A percentile compares a stretch with the other conserved stretches of the same genome.
Evolutionary conservation across 2,797 vertebrate species (phyloP).

Genomic region (Danio jaintianensis): DNA sequence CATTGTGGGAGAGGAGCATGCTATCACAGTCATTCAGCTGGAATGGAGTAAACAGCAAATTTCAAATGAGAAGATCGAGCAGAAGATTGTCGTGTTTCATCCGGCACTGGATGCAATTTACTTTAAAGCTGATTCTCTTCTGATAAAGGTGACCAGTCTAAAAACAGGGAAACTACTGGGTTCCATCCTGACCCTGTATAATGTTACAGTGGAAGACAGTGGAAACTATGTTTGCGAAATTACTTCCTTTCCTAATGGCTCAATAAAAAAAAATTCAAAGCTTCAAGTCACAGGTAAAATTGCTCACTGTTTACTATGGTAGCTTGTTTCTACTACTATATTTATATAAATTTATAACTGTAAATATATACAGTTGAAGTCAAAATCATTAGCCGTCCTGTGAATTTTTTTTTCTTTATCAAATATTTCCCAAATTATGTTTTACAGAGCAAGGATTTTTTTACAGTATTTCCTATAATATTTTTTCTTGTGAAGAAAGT

Average conservation of each 20-base stretch:
- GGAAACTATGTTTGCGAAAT: slow-evolving; percentile 69
- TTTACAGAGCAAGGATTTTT: too few relatives aligned
- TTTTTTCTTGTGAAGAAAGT: too few relatives aligned
- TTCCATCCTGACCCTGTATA: slow-evolving; percentile 59
- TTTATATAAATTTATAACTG: too few relatives aligned
- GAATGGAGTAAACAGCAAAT: slow-evolving; percentile 67
- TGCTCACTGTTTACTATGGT: slow-evolving; percentile 13
- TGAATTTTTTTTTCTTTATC: too few relatives aligned
- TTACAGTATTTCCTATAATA: too few relatives aligned
- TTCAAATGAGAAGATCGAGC: neutral
- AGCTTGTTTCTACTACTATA: too few relatives aligned
- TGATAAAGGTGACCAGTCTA: neutral
- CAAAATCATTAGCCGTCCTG: too few relatives aligned
- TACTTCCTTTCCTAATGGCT: slow-evolving; percentile 61
- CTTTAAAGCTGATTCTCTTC: slow-evolving; percentile 15
- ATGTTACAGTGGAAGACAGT: slow-evolving; percentile 55
- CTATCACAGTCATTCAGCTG: slow-evolving; percentile 7
- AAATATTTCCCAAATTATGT: too few relatives aligned
- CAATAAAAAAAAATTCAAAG: slow-evolving; percentile 20
- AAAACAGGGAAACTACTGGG: fast-evolving
- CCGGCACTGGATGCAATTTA: fast-evolving
- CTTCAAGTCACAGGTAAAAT: slow-evolving; percentile 72
- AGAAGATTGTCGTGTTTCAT: slow-evolving; percentile 62
- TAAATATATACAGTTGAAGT: too few relatives aligned
- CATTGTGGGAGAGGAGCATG: fast-evolving